Evolutionary conservation across 2,888 invertebrate species (phyloP).

Genomic region (Aphidoletes aphidimyza): DNA sequence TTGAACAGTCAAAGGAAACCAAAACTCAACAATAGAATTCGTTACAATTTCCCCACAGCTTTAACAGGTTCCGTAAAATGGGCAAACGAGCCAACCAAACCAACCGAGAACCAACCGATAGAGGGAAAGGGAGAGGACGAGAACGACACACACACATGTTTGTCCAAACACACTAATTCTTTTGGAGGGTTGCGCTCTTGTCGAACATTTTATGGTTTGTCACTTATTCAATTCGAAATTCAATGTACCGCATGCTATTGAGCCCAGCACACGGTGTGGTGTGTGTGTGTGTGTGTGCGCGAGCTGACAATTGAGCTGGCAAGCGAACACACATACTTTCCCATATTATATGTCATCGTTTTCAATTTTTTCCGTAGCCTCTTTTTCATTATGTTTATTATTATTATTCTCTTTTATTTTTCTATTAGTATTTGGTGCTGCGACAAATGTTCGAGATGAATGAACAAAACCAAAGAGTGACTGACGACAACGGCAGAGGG

Average conservation of each 20-base stretch:
- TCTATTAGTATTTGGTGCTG: conserved; percentile 27
- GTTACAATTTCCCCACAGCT: background rate
- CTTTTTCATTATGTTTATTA: conserved; percentile 6
- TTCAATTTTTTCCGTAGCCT: background rate
- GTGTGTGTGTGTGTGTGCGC: no score
- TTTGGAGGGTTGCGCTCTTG: conserved; percentile 24
- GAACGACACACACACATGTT: background rate
- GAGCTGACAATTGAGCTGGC: no score
- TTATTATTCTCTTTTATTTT: conserved; percentile 29
- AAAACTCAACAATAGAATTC: conserved; percentile 11
- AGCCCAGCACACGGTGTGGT: no score
- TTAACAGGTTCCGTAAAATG: conserved; percentile 46
- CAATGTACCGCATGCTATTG: conserved; percentile 19
- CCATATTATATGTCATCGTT: conserved; percentile 30
- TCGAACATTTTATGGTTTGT: conserved; percentile 46
- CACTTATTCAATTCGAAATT: conserved; percentile 31
- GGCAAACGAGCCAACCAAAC: background rate
- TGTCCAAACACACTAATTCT: background rate
- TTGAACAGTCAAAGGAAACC: background rate
- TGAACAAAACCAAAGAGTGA: conserved; percentile 10
- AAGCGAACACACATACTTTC: background rate
- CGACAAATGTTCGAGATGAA: background rate
- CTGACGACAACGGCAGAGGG: background rate
- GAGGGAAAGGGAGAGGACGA: background rate
- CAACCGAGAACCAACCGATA: no score